Evolutionary conservation across 2,888 invertebrate genomes (phyloP), one percentile per base, ranked within the genome.

Genomic region (Monopis laevigella): DNA sequence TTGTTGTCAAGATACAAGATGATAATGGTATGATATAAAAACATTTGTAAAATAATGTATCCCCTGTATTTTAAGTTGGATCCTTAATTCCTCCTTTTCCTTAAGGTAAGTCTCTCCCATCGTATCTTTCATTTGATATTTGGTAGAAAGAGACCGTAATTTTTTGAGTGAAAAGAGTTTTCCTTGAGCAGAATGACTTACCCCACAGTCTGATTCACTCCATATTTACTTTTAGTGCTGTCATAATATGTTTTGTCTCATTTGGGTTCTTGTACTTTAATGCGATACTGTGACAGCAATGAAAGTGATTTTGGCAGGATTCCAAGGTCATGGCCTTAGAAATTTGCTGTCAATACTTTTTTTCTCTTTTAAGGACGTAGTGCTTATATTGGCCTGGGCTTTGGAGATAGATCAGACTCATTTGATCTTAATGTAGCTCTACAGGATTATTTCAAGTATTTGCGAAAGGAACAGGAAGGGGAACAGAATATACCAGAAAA

Each of bases 341-440:
- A 21, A 21, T 8, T 21, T 21, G 24, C 6, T 21, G 5, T 21
- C 8, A 5, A 21, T 21, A 21, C 24, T 7, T 8, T 21, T 21
- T 21, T 21, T 21, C 8, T 5, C 24, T 21, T 21, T 21, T 21
- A 21, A 89, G 89, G 91, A 12, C 83, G 93, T 49, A 87, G 87
- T 53, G 99, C 98, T 12, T 99, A 96, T 62, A 93, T 99, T 61
- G 99, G 99, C 1, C 84, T 98, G 41, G 99, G 99, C 8, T 99
- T 98, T 78, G 91, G 95, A 1, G 99, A 99, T 69, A 85, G 99
- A 51, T 95, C 97, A 14, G 99, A 99, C 73, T 97, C 98, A 36
- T 99, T 99, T 82, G 99, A 99, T 80, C 82, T 99, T 46, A 98
- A 99, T 80, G 99, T 99, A 18, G 92, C 98, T 27, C 82, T 99